Evolutionary conservation across 2,113 vertebrate species (phyloP).

Genomic region (Rhynchomys soricoides): DNA sequence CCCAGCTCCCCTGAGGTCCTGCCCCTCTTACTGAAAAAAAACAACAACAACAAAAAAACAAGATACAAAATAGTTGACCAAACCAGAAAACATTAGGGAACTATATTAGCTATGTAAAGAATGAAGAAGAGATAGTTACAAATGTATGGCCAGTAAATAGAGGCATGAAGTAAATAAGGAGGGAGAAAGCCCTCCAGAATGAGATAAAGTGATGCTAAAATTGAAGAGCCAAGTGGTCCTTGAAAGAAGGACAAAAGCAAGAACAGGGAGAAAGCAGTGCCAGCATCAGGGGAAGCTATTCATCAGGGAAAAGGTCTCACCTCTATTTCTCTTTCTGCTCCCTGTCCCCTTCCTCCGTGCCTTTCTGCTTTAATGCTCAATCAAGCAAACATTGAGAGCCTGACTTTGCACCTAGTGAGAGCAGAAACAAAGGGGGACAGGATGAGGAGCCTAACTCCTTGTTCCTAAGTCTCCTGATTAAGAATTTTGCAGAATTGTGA

Average conservation of each 20-base stretch:
- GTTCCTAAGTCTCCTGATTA: background rate
- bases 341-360: background rate
- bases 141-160: background rate
- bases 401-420: no score
- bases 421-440: background rate
- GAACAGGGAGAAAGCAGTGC: background rate
- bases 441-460: background rate
- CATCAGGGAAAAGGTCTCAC: background rate
- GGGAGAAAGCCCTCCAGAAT: background rate
- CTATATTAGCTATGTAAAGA: background rate
- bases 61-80: background rate
- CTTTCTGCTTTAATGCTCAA: background rate
- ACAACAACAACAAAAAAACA: no score
- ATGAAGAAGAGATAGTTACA: background rate
- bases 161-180: background rate
- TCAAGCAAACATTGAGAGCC: background rate
- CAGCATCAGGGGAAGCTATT: background rate
- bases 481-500: background rate
- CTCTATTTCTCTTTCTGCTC: background rate
- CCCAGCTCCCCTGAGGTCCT: background rate
- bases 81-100: background rate
- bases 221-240: background rate
- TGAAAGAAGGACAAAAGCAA: slow-evolving; percentile 2
- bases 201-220: background rate
- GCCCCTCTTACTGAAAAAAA: background rate